Percentiles rank a stretch among this genome's conserved stretches.
phyloP scores from a whole-genome alignment of 2,888 invertebrate genomes.

The Hirtodrosophila confusa region DNA sequence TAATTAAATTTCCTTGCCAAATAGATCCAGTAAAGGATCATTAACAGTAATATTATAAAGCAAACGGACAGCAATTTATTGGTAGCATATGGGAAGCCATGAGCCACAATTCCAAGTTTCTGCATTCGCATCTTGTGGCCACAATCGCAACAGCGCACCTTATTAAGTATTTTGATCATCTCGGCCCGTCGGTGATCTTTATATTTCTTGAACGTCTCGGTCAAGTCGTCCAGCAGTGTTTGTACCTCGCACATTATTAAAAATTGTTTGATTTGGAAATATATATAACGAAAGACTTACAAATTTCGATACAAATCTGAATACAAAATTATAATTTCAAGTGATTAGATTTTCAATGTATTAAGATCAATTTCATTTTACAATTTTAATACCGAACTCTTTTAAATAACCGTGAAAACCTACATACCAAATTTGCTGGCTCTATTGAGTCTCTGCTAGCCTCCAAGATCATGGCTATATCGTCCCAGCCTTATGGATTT shows the following conservation, averaged over 20 bases:
- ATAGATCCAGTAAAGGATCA: conserved; percentile 38
- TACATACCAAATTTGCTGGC: no score
- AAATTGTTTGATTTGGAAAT: background rate
- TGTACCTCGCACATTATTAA: conserved; percentile 57
- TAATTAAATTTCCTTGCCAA: conserved; percentile 53
- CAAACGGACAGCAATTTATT: conserved; percentile 6
- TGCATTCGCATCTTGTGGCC: conserved; percentile 49
- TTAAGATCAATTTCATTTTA: no score
- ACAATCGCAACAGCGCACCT: conserved; percentile 62
- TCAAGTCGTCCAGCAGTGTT: conserved; percentile 47
- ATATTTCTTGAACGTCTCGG: conserved; percentile 44
- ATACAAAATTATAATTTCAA: no score
- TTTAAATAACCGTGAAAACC: no score
- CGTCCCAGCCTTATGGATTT: no score
- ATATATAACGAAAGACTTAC: no score
- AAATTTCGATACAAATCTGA: background rate
- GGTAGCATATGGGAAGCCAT: no score
- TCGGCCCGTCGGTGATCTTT: conserved; percentile 40
- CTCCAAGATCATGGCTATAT: no score
- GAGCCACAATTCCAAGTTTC: background rate
- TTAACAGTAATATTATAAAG: conserved; percentile 33
- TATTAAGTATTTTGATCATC: conserved; percentile 43
- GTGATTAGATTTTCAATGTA: no score
- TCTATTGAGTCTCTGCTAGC: no score
- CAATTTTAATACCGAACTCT: no score